phyloP scores from a whole-genome alignment of 2,797 vertebrate genomes.

The Perodicticus potto region DNA sequence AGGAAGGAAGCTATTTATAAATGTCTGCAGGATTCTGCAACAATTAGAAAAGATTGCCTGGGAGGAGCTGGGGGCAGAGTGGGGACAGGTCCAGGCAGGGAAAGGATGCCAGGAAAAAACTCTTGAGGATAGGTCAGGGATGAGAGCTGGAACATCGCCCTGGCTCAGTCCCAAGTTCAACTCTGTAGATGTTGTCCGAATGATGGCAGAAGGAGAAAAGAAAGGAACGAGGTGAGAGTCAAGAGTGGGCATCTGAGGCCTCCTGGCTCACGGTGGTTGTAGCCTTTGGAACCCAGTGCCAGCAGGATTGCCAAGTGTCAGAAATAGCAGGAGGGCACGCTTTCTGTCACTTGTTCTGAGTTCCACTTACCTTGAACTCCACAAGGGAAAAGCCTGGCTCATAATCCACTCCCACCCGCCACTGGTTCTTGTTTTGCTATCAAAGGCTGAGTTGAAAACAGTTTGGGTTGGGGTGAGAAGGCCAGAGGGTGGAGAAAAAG shows the following conservation, averaged over 20 bases:
- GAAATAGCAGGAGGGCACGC: neutral
- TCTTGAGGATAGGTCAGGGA: constrained; percentile 73
- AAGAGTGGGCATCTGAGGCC: neutral
- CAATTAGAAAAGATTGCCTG: constrained; percentile 75
- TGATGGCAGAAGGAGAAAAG: constrained; percentile 3
- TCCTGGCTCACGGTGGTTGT: neutral
- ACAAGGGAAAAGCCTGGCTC: constrained; percentile 27
- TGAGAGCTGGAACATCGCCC: constrained; percentile 72
- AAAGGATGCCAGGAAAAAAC: constrained; percentile 77
- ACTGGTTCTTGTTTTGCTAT: constrained; percentile 72
- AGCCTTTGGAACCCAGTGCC: neutral
- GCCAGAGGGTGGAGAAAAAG: constrained; percentile 59
- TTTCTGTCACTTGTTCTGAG: neutral
- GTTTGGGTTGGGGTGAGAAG: constrained; percentile 39
- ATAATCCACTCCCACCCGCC: constrained; percentile 28
- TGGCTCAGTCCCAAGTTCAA: constrained; percentile 77
- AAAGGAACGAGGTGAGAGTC: constrained; percentile 45
- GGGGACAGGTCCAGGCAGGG: constrained; percentile 73
- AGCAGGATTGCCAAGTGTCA: neutral
- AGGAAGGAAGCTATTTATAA: constrained; percentile 81
- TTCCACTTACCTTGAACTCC: constrained; percentile 10
- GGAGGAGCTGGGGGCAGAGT: constrained; percentile 68
- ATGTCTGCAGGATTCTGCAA: constrained; percentile 70
- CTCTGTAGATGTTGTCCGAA: constrained; percentile 71
- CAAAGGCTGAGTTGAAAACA: constrained; percentile 67